phyloP scores from a whole-genome alignment of 2,888 invertebrate genomes.

The Apodemia zela region DNA sequence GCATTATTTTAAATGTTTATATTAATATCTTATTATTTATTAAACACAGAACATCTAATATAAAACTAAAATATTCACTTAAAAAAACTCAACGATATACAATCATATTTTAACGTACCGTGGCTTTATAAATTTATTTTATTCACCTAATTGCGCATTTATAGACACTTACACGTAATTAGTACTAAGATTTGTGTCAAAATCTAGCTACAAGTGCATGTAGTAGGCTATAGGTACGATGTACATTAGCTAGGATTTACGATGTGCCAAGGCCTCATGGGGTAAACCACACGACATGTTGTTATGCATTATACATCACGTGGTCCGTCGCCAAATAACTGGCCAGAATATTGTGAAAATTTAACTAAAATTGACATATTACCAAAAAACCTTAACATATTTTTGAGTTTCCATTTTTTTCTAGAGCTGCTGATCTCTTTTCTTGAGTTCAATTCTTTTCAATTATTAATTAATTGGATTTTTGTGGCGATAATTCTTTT shows the following conservation, averaged over 20 bases:
- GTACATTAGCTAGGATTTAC: slow-evolving; percentile 39
- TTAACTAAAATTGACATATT: not conserved
- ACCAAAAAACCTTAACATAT: no score
- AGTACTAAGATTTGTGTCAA: slow-evolving; percentile 53
- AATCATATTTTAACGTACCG: slow-evolving; percentile 31
- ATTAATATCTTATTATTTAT: slow-evolving; percentile 49
- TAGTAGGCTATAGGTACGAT: slow-evolving; percentile 32
- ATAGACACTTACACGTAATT: slow-evolving; percentile 49
- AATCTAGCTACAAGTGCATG: slow-evolving; percentile 47
- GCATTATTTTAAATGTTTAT: slow-evolving; percentile 71
- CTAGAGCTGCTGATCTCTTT: no score
- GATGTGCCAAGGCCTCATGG: slow-evolving; percentile 29
- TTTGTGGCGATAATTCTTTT: no score
- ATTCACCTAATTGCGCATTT: slow-evolving; percentile 45
- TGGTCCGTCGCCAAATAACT: not conserved
- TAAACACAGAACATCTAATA: slow-evolving; percentile 50
- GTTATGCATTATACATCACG: not conserved
- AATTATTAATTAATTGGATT: no score
- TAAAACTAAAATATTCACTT: slow-evolving; percentile 37
- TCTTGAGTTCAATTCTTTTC: no score
- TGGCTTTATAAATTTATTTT: slow-evolving; percentile 28
- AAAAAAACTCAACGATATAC: slow-evolving; percentile 35
- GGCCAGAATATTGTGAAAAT: not conserved
- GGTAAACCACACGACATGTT: slow-evolving; percentile 4
- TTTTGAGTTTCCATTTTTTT: no score